phyloP scores from a whole-genome alignment of 1,140 invertebrate species.

The Lasaia peninsularis region DNA sequence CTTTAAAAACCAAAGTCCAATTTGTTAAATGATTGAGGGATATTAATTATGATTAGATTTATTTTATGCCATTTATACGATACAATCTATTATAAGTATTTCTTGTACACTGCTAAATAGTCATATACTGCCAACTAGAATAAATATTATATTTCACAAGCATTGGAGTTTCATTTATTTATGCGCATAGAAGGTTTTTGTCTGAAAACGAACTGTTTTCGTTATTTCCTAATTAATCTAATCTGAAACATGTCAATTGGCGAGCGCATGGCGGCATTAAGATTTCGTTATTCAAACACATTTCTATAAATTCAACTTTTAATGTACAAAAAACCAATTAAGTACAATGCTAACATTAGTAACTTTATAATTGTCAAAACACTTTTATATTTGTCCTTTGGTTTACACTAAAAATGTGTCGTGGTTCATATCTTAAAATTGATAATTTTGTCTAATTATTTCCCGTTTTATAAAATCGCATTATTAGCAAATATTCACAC shows the following conservation, averaged over 20 bases:
- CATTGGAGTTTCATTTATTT: background rate
- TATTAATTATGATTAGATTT: constrained; percentile 22
- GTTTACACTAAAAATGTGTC: background rate
- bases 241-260: too few relatives aligned
- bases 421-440: too few relatives aligned
- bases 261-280: too few relatives aligned
- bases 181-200: too few relatives aligned
- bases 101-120: constrained; percentile 17
- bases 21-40: background rate
- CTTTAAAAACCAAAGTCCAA: constrained; percentile 4
- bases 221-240: too few relatives aligned
- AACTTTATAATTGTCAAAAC: background rate
- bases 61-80: constrained; percentile 45
- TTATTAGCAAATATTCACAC: too few relatives aligned
- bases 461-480: too few relatives aligned
- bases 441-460: too few relatives aligned
- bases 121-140: constrained; percentile 61
- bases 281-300: too few relatives aligned
- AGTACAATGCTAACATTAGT: constrained; percentile 7
- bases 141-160: constrained; percentile 17
- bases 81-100: constrained; percentile 8
- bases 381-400: background rate
- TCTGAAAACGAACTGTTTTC: too few relatives aligned
- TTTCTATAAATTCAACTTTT: background rate
- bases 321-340: background rate